Conservation (phyloP, 2,888 invertebrate genomes). For the Chirona hameri region DNA sequence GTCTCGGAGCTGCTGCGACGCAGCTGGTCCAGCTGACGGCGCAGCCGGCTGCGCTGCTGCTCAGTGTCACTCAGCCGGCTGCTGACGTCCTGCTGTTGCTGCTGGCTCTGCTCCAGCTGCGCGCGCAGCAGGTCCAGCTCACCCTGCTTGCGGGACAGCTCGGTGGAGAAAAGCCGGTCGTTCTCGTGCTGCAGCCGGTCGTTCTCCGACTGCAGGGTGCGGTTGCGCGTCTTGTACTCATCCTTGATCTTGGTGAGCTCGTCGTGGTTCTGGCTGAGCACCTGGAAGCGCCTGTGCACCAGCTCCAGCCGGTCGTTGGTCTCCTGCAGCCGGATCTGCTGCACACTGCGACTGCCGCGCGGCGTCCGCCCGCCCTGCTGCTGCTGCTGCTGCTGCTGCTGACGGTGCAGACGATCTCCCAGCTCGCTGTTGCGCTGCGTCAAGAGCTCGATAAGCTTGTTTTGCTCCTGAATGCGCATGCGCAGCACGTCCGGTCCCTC, state of each 20-base stretch:
- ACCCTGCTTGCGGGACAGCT: neutral
- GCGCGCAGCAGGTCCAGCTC: neutral
- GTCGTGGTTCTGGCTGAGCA: slow-evolving; percentile 11
- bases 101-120: neutral
- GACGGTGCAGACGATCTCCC: neutral
- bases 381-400: neutral
- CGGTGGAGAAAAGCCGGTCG: neutral
- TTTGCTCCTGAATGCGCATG: neutral
- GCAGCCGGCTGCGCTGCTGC: neutral
- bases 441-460: neutral
- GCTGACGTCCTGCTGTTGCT: neutral
- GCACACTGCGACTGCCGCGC: neutral
- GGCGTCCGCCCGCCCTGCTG: neutral
- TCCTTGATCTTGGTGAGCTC: slow-evolving; percentile 26
- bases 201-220: neutral
- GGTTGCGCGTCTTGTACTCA: slow-evolving; percentile 12
- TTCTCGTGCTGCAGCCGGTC: neutral
- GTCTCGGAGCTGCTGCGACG: neutral
- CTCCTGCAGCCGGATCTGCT: slow-evolving; percentile 11
- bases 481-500: neutral
- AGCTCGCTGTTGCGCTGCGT: neutral
- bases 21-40: neutral
- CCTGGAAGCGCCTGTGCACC: neutral
- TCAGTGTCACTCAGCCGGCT: neutral
- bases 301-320: neutral